Evolutionary conservation across 1,140 invertebrate species (phyloP), one percentile per base, ranked within the genome.

Genomic region (Tetranychus cinnabarinus): DNA sequence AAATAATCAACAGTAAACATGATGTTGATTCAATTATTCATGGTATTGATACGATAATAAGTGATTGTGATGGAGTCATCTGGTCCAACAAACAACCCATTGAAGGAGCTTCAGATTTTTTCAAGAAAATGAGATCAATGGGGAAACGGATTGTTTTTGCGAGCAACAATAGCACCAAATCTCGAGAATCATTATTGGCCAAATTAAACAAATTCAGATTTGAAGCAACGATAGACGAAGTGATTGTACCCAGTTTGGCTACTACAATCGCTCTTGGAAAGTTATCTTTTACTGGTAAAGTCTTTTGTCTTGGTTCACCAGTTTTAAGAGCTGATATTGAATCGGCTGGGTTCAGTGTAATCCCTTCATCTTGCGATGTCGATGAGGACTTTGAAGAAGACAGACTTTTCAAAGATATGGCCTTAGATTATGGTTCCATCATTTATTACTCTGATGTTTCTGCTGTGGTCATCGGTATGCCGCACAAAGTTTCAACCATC

Each of bases 121-220:
- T 61, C 52, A 61, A 63, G n/a, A n/a, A n/a, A n/a, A n/a, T n/a
- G n/a, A n/a, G n/a, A n/a, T n/a, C n/a, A n/a, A n/a, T n/a, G n/a
- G 62, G 63, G 2, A 63, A 64, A 56, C 60, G 64, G 42, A 54
- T 62, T 36, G 23, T 57, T 3, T 60, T 60, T 34, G 80, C 93
- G 1, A 96, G 90, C 5, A 97, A 97, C 70, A 97, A 96, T 72
- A 89, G 86, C 35, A 88, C 85, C 2, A 90, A 87, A 74, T 84
- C 84, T 0, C 77, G 85, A 61, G 74, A 79, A 56, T 81, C 90
- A 65, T 83, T 88, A 69, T 74, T 82, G 3, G 68, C 76, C 12
- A 93, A 95, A 73, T 85, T 82, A 56, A 74, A 78, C 58, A 74
- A 78, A 37, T 68, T 92, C 59, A 39, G 39, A 33, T 58, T 58